Evolutionary conservation across 1,140 invertebrate species (phyloP), one percentile per base, ranked within the genome.

Genomic region (Pantala flavescens): DNA sequence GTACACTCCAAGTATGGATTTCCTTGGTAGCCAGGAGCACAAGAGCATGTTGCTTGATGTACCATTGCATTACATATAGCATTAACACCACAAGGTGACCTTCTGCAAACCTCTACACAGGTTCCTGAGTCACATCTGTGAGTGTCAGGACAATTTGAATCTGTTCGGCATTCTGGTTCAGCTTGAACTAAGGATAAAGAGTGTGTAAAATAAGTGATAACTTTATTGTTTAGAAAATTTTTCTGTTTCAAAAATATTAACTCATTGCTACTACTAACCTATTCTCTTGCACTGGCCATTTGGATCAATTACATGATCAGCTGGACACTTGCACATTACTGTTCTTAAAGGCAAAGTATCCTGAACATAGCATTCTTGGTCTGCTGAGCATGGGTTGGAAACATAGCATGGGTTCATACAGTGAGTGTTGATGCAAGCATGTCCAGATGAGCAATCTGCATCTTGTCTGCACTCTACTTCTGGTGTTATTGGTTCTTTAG

Each of bases 1-100:
- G 85, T 88, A 80, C 94, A 97, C 80, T 94, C 91, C 42, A 92
- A 84, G 80, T 92, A 88, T 24, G 94, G 88, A 82, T 95, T 94
- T 78, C 94, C 94, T 55, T 85, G 86, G 80, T 93, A 96, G 19
- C 90, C 90, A 11, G 86, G 81, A 16, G 92, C 87, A 82, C 95
- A 97, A 14, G 86, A 85, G 79, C 94, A 97, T 19, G 90, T 85
- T 0, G 90, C 90, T 75, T 87, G 87, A 80, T 96, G 93, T 77
- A 89, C 87, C 10, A 86, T 80, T 2, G 92, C 88, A 79, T 86
- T 88, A 78, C 95, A 97, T 76, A 93, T 86, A 7, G 95, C 93
- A 79, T 95, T 96, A 0, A 90, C 83, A 73, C 94, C 94, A 79
- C 94, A 97, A 5, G 86, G 84, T 74, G 92, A 88, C 16, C 90